Base-by-base conservation (phyloP, 2,797 vertebrate genomes). In the Eulemur mongoz region DNA sequence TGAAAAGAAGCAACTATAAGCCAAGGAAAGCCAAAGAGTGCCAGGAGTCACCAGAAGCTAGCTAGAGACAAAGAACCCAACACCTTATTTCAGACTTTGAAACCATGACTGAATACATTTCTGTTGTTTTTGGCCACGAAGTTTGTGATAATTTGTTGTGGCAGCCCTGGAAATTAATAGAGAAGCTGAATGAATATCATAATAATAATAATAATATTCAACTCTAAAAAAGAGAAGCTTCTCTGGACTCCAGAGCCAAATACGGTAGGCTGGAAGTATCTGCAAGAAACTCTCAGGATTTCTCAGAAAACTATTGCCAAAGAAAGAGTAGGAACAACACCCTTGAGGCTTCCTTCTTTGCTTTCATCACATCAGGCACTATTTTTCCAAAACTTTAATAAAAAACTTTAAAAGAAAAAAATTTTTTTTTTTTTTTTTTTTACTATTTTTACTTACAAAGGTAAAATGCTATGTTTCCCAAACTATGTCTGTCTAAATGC, bases 371-470 rank as follows among this genome's bases (percentile, higher is more conserved):
- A 14, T 75, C n/a, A 50, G n/a, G 45, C 18, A 63, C 52, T 89
- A 75, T 11, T 92, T 95, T 94, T 95, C 70, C 85, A 84, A 96
- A 84, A 80, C 40, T 22, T 94, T 45, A 50, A 88, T 72, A 8
- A 32, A 91, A 65, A 32, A 75, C 48, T 83, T 86, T 23, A 43
- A 91, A 85, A 73, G 45, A 35, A 88, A 84, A 80, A 78, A 43
- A 6, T 0, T 40, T 43, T 45, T 12, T 30, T 22, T 38, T 22
- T 38, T 38, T 38, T 38, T 38, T 50, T 2, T 50, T 43, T 69
- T 43, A n/a, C 59, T 85, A 54, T 50, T 96, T 93, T 61, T 63
- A 72, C 52, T 67, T 45, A 59, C 13, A 73, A 78, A 63, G 43
- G 54, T 54, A 61, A 63, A 92, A n/a, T 38, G 17, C 22, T 32